Percentiles rank a stretch among this genome's conserved stretches.
Evolutionary conservation across 2,888 invertebrate genomes (phyloP).

Genomic region (Yponomeuta evonymella): DNA sequence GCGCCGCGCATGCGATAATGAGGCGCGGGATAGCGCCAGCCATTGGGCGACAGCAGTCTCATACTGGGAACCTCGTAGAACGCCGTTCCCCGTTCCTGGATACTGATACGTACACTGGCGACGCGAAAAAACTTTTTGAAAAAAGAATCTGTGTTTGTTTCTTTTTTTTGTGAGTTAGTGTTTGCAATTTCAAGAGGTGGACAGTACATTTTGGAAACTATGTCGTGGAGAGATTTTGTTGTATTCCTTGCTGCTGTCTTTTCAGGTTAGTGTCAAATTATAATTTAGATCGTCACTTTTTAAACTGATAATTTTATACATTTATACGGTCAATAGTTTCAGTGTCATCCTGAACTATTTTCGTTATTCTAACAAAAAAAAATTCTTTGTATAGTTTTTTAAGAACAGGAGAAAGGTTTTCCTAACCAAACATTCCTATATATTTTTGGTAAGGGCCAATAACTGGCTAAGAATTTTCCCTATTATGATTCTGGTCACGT

Average conservation of each 20-base stretch:
- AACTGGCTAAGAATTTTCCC: not conserved
- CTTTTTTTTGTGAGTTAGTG: slow-evolving; percentile 22
- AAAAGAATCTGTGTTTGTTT: not conserved
- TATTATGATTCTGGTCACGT: slow-evolving; percentile 39
- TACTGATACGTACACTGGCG: not conserved
- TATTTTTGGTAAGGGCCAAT: not conserved
- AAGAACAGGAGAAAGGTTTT: not conserved
- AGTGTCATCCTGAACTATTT: too few relatives aligned
- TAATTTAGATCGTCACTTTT: too few relatives aligned
- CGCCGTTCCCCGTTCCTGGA: slow-evolving; percentile 34
- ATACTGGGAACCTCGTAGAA: slow-evolving; percentile 35
- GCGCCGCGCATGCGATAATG: slow-evolving; percentile 56
- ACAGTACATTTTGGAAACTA: slow-evolving; percentile 22
- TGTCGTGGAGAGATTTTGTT: slow-evolving; percentile 49
- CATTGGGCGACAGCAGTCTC: slow-evolving; percentile 41
- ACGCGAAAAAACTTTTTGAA: slow-evolving; percentile 17
- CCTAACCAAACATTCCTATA: not conserved
- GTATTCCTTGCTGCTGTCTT: slow-evolving; percentile 40
- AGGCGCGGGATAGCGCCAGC: slow-evolving; percentile 36
- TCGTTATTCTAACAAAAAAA: too few relatives aligned
- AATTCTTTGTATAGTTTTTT: too few relatives aligned
- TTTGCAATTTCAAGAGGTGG: slow-evolving; percentile 23
- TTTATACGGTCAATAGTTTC: too few relatives aligned
- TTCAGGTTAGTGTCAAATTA: slow-evolving; percentile 41
- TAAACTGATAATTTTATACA: too few relatives aligned